Percentiles rank a stretch among this genome's conserved stretches.
These are phyloP conservation scores for Cephus runcator DNA, from an alignment of 2,888 invertebrate genomes.

Conservation along the genomic window DNA sequence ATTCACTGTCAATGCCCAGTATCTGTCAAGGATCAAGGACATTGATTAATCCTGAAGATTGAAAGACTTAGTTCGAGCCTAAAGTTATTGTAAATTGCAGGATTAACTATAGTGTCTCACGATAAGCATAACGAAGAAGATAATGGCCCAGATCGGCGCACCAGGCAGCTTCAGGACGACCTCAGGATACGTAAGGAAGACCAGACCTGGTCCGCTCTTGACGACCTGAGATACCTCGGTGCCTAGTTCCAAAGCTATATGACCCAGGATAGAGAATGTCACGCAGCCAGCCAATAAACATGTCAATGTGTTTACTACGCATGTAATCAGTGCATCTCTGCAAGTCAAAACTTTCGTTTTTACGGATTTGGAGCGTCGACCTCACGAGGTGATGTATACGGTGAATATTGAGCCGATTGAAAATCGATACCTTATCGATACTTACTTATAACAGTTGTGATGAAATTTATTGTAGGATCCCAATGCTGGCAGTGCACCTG, in stretches of 20 bases:
- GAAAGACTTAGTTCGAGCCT: background rate
- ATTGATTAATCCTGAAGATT: background rate
- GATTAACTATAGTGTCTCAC: slow-evolving; percentile 57
- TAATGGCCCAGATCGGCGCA: slow-evolving; percentile 76
- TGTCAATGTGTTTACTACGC: slow-evolving; percentile 77
- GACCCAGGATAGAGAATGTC: slow-evolving; percentile 80
- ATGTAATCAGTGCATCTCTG: slow-evolving; percentile 79
- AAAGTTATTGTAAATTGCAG: background rate
- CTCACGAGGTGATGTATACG: background rate
- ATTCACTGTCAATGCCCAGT: slow-evolving; percentile 80
- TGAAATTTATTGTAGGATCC: slow-evolving; percentile 82
- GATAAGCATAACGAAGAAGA: slow-evolving; percentile 80
- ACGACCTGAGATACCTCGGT: slow-evolving; percentile 68
- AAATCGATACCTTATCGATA: background rate
- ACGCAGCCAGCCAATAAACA: slow-evolving; percentile 80
- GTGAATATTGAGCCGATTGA: background rate
- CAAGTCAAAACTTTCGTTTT: slow-evolving; percentile 35
- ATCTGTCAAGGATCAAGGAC: slow-evolving; percentile 64
- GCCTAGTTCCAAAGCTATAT: slow-evolving; percentile 71
- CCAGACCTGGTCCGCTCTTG: slow-evolving; percentile 77
- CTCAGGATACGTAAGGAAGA: slow-evolving; percentile 81
- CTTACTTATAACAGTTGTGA: slow-evolving; percentile 79
- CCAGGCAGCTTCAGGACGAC: slow-evolving; percentile 79
- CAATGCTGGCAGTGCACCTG: slow-evolving; percentile 78
- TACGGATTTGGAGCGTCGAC: slow-evolving; percentile 22